Evolutionary conservation across 2,113 vertebrate genomes (phyloP), one percentile per base, ranked within the genome.

Genomic region (Mormyrus iriodes): DNA sequence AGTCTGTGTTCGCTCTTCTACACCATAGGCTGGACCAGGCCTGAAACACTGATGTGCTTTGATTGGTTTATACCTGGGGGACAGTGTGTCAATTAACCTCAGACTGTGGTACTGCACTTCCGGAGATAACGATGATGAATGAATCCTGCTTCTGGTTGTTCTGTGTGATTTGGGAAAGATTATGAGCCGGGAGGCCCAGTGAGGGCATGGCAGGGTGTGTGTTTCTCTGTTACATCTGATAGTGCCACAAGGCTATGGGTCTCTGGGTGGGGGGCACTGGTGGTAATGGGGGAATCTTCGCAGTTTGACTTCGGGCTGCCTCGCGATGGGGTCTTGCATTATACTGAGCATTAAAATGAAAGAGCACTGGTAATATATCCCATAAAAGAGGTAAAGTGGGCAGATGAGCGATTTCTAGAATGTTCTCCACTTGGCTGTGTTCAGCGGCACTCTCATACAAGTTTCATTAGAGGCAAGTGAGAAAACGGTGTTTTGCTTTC

Each of bases 111-210:
- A 92, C 46, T 93, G 90, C 91, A 91, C 79, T 90, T 93, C 91
- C 92, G 93, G 93, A 90, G 91, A 91, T 93, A 95, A 95, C 93
- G 92, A 94, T 92, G 92, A 93, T 92, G 91, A 93, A 95, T 93
- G 91, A 86, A 76, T 91, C 46, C 52, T 91, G 89, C 89, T 92
- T 91, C 88, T 86, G 88, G 91, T n/a, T 27, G 82, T 27, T 24
- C 12, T 4, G 17, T 48, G 90, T 91, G 91, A 94, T 93, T 91
- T 93, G 89, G 92, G 13, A 65, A 88, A 93, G 92, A 93, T 94
- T 92, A 92, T 91, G 90, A 39, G 17, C 84, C 61, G 52, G 85
- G 88, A 90, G 88, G 86, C 89, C 86, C 90, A 86, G 87, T 31
- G 53, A 31, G 53, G 8, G 89, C 31, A 10, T 86, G 51, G 92